Conservation (phyloP, 1,140 invertebrate species). For the Heliconius hewitsoni region DNA sequence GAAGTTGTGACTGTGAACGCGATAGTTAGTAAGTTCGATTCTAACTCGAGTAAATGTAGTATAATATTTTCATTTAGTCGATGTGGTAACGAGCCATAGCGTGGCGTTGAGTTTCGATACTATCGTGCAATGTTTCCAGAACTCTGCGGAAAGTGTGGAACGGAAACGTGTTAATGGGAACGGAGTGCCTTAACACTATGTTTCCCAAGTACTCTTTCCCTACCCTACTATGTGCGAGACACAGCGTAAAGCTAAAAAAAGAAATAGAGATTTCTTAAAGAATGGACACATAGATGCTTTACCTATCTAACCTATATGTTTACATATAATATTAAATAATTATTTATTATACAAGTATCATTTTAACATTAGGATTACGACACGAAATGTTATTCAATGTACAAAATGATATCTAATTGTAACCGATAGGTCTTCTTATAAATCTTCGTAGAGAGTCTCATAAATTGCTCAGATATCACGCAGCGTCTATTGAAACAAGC, state of each 20-base stretch:
- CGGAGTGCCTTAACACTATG: no score
- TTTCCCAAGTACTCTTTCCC: no score
- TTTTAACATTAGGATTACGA: not conserved
- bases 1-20: no score
- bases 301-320: not conserved
- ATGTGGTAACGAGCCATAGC: no score
- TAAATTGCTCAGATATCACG: constrained; percentile 27
- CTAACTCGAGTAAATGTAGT: not conserved
- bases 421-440: constrained; percentile 13
- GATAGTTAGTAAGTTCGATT: no score
- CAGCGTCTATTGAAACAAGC: constrained; percentile 40
- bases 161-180: no score
- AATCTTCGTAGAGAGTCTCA: constrained; percentile 20
- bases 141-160: no score
- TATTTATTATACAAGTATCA: not conserved
- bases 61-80: not conserved
- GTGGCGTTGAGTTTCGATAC: no score
- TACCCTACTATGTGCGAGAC: no score
- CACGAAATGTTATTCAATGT: not conserved
- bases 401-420: constrained; percentile 8
- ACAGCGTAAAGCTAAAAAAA: no score
- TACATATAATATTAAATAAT: not conserved
- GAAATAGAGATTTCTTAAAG: no score
- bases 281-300: not conserved
- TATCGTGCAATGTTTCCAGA: no score